A percentile compares a stretch with the other conserved stretches of the same genome.
phyloP scores from a whole-genome alignment of 2,888 invertebrate species.

The Frankliniella intonsa region DNA sequence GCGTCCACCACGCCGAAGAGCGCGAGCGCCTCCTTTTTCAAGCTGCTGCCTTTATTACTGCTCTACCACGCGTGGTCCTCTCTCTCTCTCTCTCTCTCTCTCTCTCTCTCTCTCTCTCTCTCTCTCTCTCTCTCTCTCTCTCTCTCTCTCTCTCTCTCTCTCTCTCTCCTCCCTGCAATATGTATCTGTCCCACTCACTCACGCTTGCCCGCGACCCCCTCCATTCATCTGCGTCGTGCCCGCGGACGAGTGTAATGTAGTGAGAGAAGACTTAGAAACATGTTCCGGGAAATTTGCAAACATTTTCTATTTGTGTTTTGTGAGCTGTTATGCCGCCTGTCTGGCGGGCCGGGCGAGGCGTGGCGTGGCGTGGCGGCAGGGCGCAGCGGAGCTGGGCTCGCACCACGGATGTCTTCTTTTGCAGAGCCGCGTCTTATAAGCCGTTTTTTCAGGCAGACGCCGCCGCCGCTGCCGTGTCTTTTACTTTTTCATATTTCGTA shows the following conservation, averaged over 20 bases:
- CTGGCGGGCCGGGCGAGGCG: too few species aligned
- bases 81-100: neutral
- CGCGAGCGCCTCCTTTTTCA: neutral
- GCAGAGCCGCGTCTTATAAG: too few species aligned
- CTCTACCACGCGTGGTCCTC: neutral
- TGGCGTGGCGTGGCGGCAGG: too few species aligned
- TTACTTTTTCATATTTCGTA: too few species aligned
- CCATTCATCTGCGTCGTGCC: conserved; percentile 1
- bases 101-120: neutral
- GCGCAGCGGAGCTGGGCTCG: too few species aligned
- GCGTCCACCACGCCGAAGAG: neutral
- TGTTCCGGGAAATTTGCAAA: conserved; percentile 26
- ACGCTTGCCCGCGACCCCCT: neutral
- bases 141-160: neutral
- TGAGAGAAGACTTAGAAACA: conserved; percentile 26
- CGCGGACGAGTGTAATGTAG: conserved; percentile 21
- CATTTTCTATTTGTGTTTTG: conserved; percentile 27
- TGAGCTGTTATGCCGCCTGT: conserved; percentile 24
- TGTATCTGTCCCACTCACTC: neutral
- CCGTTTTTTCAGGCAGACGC: too few species aligned
- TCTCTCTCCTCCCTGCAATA: neutral
- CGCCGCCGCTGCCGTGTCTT: too few species aligned
- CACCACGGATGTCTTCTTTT: too few species aligned
- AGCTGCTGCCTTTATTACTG: neutral
- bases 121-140: neutral